Evolutionary conservation across 2,113 vertebrate species (phyloP).

Genomic region (Nannobrachium achirus): DNA sequence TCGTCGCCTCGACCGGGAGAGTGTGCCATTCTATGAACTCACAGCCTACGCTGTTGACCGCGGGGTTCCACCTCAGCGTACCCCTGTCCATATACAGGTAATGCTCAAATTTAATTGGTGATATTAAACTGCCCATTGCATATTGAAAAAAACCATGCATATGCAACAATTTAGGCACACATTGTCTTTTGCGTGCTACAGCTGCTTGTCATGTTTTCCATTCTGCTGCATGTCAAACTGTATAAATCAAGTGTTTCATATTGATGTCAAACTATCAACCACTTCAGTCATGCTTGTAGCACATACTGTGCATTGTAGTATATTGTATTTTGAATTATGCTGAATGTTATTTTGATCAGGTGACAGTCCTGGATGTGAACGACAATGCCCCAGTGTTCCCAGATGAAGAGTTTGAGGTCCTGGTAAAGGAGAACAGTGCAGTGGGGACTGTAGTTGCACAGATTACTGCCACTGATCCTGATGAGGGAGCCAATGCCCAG

Average conservation of each 20-base stretch:
- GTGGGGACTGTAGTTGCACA: constrained; percentile 97
- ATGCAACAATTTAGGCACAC: too few species aligned
- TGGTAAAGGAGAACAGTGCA: constrained; percentile 95
- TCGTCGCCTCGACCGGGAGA: constrained; percentile 92
- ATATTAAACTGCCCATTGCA: too few species aligned
- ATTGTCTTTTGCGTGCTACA: too few species aligned
- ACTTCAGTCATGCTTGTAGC: too few species aligned
- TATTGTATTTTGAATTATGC: too few species aligned
- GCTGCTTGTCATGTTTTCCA: too few species aligned
- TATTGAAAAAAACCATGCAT: too few species aligned
- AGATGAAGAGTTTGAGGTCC: constrained; percentile 94
- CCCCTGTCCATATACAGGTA: constrained; percentile 90
- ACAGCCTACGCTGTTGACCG: constrained; percentile 95
- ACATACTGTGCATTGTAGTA: too few species aligned
- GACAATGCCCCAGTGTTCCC: constrained; percentile 97
- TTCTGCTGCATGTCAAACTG: too few species aligned
- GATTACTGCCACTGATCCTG: constrained; percentile 92
- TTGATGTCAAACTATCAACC: too few species aligned
- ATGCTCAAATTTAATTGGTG: too few species aligned
- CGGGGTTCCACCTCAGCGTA: constrained; percentile 89
- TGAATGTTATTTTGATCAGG: constrained; percentile 36
- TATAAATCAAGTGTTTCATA: too few species aligned
- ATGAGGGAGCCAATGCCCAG: constrained; percentile 95
- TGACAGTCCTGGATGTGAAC: constrained; percentile 94
- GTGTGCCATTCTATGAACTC: constrained; percentile 90